Evolutionary conservation across 2,797 vertebrate species (phyloP).

Genomic region (Notamacropus eugenii): DNA sequence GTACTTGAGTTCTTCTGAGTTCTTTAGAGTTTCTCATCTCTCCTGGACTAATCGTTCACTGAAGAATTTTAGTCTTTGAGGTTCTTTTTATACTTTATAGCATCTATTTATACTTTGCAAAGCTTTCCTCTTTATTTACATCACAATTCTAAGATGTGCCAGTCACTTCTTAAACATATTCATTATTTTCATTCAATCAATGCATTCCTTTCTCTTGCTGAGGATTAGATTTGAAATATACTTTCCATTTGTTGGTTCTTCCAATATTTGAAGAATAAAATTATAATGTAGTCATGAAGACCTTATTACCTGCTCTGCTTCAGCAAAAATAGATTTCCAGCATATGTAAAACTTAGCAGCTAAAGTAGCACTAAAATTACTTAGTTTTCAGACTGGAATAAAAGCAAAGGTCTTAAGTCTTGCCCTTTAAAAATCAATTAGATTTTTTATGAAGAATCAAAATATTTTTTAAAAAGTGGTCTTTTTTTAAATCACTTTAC

Average conservation of each 20-base stretch:
- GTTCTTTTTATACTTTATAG: background rate
- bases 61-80: background rate
- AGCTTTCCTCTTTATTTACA: background rate
- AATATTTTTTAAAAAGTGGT: background rate
- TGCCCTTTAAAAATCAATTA: background rate
- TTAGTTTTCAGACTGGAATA: slow-evolving; percentile 20
- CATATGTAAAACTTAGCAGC: background rate
- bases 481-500: background rate
- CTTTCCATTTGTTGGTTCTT: background rate
- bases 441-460: background rate
- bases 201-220: background rate
- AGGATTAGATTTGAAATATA: background rate
- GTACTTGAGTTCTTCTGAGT: background rate
- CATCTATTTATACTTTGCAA: background rate
- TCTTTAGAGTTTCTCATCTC: background rate
- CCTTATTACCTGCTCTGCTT: background rate
- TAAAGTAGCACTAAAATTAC: slow-evolving; percentile 9
- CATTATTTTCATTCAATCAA: background rate
- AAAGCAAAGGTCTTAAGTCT: background rate
- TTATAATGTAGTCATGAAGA: background rate
- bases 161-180: background rate
- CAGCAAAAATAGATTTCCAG: background rate
- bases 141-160: background rate
- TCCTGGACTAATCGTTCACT: background rate
- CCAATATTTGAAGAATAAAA: background rate